Conservation (phyloP, 2,888 invertebrate genomes). For the Cheilosia impressa region DNA sequence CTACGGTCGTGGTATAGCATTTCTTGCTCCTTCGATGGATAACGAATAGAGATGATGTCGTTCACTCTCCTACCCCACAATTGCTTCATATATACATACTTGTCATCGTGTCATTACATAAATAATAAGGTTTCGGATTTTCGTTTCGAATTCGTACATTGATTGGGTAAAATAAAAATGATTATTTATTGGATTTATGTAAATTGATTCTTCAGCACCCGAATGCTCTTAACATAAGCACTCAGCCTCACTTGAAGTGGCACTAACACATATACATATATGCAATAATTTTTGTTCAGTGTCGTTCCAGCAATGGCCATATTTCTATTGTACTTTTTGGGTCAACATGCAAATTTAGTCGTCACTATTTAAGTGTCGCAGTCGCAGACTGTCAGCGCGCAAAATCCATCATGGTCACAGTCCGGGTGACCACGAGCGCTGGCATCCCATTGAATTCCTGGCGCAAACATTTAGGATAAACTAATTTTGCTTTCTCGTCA, state of each 20-base stretch:
- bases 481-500: constrained; percentile 67
- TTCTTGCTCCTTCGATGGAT: constrained; percentile 33
- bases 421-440: constrained; percentile 1
- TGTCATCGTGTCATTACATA: constrained; percentile 43
- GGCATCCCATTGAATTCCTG: constrained; percentile 26
- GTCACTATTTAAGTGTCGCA: constrained; percentile 44
- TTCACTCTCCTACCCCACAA: constrained; percentile 1
- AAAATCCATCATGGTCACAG: constrained; percentile 52
- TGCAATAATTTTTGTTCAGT: constrained; percentile 37
- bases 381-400: constrained; percentile 25
- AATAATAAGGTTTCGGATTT: constrained; percentile 68
- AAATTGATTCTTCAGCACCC: constrained; percentile 47
- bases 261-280: constrained; percentile 2
- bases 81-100: constrained; percentile 7
- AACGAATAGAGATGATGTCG: constrained; percentile 44
- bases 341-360: constrained; percentile 55
- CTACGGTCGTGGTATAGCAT: constrained; percentile 38
- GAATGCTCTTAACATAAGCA: constrained; percentile 16
- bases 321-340: constrained; percentile 23
- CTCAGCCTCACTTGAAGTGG: constrained; percentile 7
- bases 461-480: constrained; percentile 60
- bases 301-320: background rate
- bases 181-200: constrained; percentile 65
- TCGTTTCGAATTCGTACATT: constrained; percentile 58
- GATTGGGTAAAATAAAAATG: constrained; percentile 68